A percentile compares a stretch with the other conserved stretches of the same genome.
These are phyloP conservation scores for Propithecus coquereli DNA, from an alignment of 2,113 vertebrate genomes.

Conservation along the genomic window DNA sequence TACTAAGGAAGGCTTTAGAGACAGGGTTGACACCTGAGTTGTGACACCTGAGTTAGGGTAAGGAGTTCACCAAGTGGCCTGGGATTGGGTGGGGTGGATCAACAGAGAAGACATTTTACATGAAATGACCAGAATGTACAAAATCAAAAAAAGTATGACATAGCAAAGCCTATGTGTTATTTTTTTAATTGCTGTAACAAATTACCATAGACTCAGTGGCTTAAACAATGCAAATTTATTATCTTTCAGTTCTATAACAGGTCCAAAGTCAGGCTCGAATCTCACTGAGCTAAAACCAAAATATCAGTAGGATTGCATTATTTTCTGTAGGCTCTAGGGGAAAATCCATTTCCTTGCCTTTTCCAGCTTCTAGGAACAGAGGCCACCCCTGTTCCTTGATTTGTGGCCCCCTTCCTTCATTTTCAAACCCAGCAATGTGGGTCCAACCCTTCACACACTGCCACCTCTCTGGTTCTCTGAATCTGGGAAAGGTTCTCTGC, in stretches of 20 bases:
- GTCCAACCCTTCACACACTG: neutral
- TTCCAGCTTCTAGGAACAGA: neutral
- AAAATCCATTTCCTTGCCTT: neutral
- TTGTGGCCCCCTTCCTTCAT: neutral
- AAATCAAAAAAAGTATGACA: neutral
- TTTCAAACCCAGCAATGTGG: neutral
- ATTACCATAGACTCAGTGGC: neutral
- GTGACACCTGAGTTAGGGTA: neutral
- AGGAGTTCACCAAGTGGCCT: neutral
- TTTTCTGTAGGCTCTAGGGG: neutral
- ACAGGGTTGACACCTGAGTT: neutral
- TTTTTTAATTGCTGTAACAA: neutral
- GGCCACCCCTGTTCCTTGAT: neutral
- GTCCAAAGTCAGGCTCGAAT: neutral
- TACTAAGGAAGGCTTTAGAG: neutral
- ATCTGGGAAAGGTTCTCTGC: neutral
- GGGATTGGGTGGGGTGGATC: neutral
- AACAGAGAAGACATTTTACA: neutral
- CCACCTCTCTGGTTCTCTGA: neutral
- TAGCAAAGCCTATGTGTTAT: neutral
- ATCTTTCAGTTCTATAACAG: neutral
- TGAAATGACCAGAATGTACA: neutral
- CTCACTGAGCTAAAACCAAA: slow-evolving; percentile 5
- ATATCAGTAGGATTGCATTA: neutral
- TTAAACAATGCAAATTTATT: neutral